Percentiles rank a stretch among this genome's conserved stretches.
Conservation (phyloP, 1,140 invertebrate species). For the Euschistus heros region DNA sequence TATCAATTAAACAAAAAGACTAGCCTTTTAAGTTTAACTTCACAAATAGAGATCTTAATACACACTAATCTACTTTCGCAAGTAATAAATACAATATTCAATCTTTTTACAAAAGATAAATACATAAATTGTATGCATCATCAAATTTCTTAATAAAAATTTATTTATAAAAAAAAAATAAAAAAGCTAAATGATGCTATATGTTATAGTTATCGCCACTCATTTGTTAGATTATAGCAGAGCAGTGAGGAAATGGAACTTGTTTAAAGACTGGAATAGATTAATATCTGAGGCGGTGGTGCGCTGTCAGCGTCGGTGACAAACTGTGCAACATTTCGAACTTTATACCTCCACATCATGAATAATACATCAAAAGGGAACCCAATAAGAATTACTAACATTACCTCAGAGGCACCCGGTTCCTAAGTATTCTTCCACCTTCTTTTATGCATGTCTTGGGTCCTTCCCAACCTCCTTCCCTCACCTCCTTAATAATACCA, state of each 20-base stretch:
- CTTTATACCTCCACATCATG: constrained; percentile 5
- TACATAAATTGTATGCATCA: no score
- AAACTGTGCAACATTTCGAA: not conserved
- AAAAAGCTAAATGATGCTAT: not conserved
- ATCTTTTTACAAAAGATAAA: not conserved
- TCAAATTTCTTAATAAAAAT: not conserved
- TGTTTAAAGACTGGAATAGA: not conserved
- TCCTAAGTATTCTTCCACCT: constrained; percentile 3
- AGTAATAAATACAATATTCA: not conserved
- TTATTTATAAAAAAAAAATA: not conserved
- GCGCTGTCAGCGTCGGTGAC: not conserved
- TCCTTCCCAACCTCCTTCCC: no score
- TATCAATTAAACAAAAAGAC: constrained; percentile 4
- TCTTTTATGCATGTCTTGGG: constrained; percentile 2
- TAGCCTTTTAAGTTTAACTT: constrained; percentile 4
- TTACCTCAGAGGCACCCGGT: not conserved
- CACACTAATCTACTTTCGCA: constrained; percentile 1
- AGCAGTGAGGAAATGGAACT: not conserved
- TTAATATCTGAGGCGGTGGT: not conserved
- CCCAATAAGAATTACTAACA: constrained; percentile 18
- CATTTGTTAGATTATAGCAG: not conserved
- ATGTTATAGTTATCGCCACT: not conserved
- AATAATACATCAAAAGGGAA: constrained; percentile 11
- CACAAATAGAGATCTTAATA: constrained; percentile 9
- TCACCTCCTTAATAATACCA: no score